Conservation (phyloP, 1,140 invertebrate genomes). For the Lepidurus packardi region DNA sequence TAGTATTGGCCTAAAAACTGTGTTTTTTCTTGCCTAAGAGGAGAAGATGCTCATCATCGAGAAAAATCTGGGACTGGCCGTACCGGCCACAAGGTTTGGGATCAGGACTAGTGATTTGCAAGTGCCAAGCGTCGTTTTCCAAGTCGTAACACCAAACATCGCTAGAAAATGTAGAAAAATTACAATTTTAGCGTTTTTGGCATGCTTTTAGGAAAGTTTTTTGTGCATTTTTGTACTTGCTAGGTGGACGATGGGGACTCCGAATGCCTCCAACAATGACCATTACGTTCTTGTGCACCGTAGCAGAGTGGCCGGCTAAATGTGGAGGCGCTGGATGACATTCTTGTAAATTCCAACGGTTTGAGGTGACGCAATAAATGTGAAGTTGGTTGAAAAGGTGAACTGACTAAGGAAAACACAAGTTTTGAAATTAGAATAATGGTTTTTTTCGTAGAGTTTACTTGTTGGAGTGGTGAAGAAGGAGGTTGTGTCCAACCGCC, state of each 20-base stretch:
- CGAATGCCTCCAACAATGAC: slow-evolving; percentile 81
- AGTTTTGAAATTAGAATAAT: neutral
- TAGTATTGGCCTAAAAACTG: too few species aligned
- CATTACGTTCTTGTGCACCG: slow-evolving; percentile 78
- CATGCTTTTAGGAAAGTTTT: neutral
- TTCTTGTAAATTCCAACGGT: slow-evolving; percentile 66
- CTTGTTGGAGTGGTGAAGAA: slow-evolving; percentile 29
- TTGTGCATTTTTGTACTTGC: slow-evolving; percentile 30
- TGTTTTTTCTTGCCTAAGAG: slow-evolving; percentile 41
- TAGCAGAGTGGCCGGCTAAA: slow-evolving; percentile 85
- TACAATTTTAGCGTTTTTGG: too few species aligned
- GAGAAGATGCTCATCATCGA: slow-evolving; percentile 47
- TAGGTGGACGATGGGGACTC: slow-evolving; percentile 38
- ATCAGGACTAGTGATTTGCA: slow-evolving; percentile 59
- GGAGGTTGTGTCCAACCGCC: slow-evolving; percentile 82
- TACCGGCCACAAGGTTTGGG: slow-evolving; percentile 73
- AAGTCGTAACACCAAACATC: slow-evolving; percentile 86
- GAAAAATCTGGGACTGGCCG: slow-evolving; percentile 76
- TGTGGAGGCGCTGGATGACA: slow-evolving; percentile 62
- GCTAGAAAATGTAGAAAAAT: slow-evolving; percentile 45
- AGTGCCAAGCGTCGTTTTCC: slow-evolving; percentile 65
- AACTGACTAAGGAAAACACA: neutral
- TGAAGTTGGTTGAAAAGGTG: slow-evolving; percentile 88
- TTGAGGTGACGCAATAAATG: slow-evolving; percentile 72
- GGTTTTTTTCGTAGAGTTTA: neutral